Evolutionary conservation across 2,888 invertebrate genomes (phyloP), one percentile per base, ranked within the genome.

Genomic region (Melieria picta): DNA sequence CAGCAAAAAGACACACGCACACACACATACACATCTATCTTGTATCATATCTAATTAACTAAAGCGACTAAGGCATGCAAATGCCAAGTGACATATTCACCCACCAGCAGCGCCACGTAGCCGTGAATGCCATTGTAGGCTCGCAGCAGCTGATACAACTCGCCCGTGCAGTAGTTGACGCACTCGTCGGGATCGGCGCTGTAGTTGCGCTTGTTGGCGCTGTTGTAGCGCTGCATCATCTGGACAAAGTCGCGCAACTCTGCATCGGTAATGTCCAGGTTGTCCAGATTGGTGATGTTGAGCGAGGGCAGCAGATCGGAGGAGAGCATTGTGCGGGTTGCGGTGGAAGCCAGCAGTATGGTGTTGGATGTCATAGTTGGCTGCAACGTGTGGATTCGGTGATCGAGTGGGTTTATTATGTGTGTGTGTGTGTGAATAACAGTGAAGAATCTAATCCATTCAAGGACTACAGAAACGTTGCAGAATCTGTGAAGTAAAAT

Each of bases 41-140:
- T 30, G 30, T 30, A 30, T 30, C 30, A 30, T 30, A 3, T 7
- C 9, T 50, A 11, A 50, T 50, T 50, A 50, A 50, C 3, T 1
- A 11, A 50, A 10, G 7, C 30, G 30, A 16, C 16, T 16, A 16
- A 16, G 16, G 16, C 16, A 16, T 1, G 16, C 16, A 16, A 16
- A 16, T 16, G 16, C 1, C 16, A 16, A 16, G 16, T 16, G 16
- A 43, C 60, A 11, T 48, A 47, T 66, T 56, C 1, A 88, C 90
- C 90, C 81, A 97, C 94, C 78, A 93, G 88, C 11, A 96, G 88
- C 66, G 95, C 93, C 75, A 94, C 89, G 84, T 94, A 95, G 73
- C 95, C 95, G 84, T 97, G 97, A 73, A 92, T 89, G 65, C 90
- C 87, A 75, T 91, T 90, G 85, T 95, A 95, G 0, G 88, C 88